Evolutionary conservation across 2,888 invertebrate genomes (phyloP).

Genomic region (Eustalomyia histrio): DNA sequence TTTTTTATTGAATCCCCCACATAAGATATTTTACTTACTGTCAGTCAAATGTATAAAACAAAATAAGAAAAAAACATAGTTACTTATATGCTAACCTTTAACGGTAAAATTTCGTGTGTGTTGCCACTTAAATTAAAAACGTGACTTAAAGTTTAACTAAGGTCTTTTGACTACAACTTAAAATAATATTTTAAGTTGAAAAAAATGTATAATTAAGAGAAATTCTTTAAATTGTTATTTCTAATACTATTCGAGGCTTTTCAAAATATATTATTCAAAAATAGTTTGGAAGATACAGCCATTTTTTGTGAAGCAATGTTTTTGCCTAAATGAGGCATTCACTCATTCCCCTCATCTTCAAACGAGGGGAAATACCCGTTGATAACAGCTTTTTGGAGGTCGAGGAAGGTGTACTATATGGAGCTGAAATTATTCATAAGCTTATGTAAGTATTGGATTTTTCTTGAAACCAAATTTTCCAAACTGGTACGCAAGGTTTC

Average conservation of each 20-base stretch:
- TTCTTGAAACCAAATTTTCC: no score
- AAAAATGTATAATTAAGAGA: slow-evolving; percentile 26
- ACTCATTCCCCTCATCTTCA: no score
- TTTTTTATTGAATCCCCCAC: neutral
- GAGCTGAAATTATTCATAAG: no score
- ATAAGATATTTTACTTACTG: slow-evolving; percentile 7
- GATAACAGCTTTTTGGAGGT: no score
- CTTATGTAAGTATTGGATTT: no score
- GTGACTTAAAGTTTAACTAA: slow-evolving; percentile 37
- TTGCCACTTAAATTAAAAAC: slow-evolving; percentile 46
- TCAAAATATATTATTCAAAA: no score
- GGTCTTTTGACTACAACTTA: neutral
- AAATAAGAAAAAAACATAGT: neutral
- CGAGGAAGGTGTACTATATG: no score
- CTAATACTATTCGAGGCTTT: neutral
- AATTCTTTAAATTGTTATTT: neutral
- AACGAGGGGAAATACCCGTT: no score
- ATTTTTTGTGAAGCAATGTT: no score
- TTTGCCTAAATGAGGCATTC: no score
- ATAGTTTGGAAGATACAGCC: no score
- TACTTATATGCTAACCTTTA: slow-evolving; percentile 43
- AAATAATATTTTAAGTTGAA: neutral
- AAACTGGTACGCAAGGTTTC: no score
- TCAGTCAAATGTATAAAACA: slow-evolving; percentile 5
- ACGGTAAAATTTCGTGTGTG: slow-evolving; percentile 19